Evolutionary conservation across 2,113 vertebrate genomes (phyloP).

Genomic region (Otus sunia): DNA sequence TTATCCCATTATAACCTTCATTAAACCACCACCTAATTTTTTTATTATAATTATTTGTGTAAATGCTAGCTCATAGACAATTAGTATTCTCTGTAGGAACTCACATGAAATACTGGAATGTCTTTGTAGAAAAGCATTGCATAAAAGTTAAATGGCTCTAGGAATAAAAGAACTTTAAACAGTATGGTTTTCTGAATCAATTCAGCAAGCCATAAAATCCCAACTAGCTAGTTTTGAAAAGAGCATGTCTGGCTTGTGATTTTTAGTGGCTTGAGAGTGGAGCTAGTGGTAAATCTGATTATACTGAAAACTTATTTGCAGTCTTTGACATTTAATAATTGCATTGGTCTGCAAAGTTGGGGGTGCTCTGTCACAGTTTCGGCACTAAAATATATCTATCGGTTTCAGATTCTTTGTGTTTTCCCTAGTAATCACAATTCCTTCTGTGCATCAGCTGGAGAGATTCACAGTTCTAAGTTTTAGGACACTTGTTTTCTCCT

Average conservation of each 20-base stretch:
- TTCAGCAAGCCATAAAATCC: background rate
- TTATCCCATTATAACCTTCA: slow-evolving; percentile 27
- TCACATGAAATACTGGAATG: background rate
- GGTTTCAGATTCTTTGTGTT: background rate
- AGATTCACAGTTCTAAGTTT: background rate
- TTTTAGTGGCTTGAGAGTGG: background rate
- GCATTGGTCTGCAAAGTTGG: background rate
- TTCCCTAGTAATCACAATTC: background rate
- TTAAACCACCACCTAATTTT: slow-evolving; percentile 57
- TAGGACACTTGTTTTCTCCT: background rate
- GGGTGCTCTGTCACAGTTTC: background rate
- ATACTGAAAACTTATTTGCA: background rate
- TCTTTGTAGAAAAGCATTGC: background rate
- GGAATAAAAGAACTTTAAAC: slow-evolving; percentile 5
- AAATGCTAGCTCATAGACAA: slow-evolving; percentile 33
- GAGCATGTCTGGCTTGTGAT: background rate
- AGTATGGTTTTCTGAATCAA: background rate
- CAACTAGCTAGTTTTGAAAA: background rate
- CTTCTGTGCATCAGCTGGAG: background rate
- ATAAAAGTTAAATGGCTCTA: background rate
- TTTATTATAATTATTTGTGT: slow-evolving; percentile 64
- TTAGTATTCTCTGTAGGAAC: slow-evolving; percentile 10
- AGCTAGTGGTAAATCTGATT: background rate
- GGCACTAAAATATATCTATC: background rate
- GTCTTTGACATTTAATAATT: slow-evolving; percentile 3